Percentiles rank a stretch among this genome's conserved stretches.
These are phyloP conservation scores for Agraylea sexmaculata DNA, from an alignment of 1,140 invertebrate species.

Conservation along the genomic window DNA sequence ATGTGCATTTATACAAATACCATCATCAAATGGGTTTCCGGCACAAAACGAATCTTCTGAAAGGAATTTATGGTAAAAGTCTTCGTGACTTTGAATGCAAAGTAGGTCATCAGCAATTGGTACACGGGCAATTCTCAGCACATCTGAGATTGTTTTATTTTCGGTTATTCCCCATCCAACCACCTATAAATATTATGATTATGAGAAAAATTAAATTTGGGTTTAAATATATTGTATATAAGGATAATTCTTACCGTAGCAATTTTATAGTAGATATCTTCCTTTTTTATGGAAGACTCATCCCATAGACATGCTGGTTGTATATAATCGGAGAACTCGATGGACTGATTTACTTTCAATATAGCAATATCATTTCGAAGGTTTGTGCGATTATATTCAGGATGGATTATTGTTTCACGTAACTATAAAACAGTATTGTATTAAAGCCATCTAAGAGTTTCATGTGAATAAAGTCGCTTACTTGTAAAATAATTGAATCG, in stretches of 20 bases:
- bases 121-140: slow-evolving; percentile 7
- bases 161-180: slow-evolving; percentile 15
- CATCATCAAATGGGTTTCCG: slow-evolving; percentile 15
- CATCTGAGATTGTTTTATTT: slow-evolving; percentile 5
- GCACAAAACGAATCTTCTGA: slow-evolving; percentile 14
- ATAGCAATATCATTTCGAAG: slow-evolving; percentile 17
- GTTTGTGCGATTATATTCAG: slow-evolving; percentile 4
- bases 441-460: no score
- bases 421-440: slow-evolving; percentile 10
- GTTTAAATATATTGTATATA: background rate
- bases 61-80: slow-evolving; percentile 13
- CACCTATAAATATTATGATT: slow-evolving; percentile 10
- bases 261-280: slow-evolving; percentile 10
- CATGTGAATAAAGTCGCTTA: slow-evolving; percentile 1
- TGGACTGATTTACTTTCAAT: slow-evolving; percentile 8
- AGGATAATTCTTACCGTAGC: slow-evolving; percentile 9
- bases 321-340: slow-evolving; percentile 14
- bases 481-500: background rate
- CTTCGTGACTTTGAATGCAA: slow-evolving; percentile 12
- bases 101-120: slow-evolving; percentile 11
- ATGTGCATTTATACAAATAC: slow-evolving; percentile 4
- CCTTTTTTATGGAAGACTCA: slow-evolving; percentile 9
- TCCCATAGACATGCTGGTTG: slow-evolving; percentile 17
- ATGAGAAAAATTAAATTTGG: background rate
- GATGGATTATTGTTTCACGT: slow-evolving; percentile 12